These are phyloP conservation scores for Caranx ignobilis DNA, from an alignment of 2,113 vertebrate species.

Conservation along the genomic window DNA sequence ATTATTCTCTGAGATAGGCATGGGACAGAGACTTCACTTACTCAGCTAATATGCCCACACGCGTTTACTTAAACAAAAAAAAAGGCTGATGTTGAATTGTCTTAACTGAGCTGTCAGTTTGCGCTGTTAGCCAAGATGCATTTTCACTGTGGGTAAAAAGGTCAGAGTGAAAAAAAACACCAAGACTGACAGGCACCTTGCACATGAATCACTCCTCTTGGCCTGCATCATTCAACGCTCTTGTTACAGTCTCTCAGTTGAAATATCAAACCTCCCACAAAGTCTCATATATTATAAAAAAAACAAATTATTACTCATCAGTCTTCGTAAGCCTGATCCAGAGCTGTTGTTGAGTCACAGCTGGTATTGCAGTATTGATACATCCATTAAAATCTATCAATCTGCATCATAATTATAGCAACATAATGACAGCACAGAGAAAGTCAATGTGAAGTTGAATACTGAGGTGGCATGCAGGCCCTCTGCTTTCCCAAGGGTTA, in stretches of 20 bases:
- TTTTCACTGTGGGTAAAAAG: constrained; percentile 24
- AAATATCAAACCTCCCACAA: constrained; percentile 34
- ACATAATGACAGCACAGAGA: neutral
- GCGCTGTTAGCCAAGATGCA: constrained; percentile 10
- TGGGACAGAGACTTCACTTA: neutral
- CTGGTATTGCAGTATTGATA: neutral
- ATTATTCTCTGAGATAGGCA: constrained; percentile 23
- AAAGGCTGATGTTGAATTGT: constrained; percentile 6
- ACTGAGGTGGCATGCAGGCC: neutral
- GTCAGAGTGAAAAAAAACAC: constrained; percentile 43
- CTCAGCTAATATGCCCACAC: constrained; percentile 18
- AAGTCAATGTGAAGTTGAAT: neutral
- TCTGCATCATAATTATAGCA: neutral
- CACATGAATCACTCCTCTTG: constrained; percentile 54
- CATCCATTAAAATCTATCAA: neutral
- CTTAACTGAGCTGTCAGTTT: constrained; percentile 19
- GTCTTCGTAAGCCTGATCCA: neutral
- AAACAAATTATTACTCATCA: constrained; percentile 21
- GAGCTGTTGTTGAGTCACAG: neutral
- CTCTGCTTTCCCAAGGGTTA: neutral
- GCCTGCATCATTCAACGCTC: neutral
- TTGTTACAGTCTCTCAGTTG: constrained; percentile 23
- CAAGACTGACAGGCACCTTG: constrained; percentile 30
- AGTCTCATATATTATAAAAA: constrained; percentile 9
- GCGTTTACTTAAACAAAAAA: neutral